Evolutionary conservation across 2,888 invertebrate species (phyloP).

Genomic region (Eristalis arbustorum): DNA sequence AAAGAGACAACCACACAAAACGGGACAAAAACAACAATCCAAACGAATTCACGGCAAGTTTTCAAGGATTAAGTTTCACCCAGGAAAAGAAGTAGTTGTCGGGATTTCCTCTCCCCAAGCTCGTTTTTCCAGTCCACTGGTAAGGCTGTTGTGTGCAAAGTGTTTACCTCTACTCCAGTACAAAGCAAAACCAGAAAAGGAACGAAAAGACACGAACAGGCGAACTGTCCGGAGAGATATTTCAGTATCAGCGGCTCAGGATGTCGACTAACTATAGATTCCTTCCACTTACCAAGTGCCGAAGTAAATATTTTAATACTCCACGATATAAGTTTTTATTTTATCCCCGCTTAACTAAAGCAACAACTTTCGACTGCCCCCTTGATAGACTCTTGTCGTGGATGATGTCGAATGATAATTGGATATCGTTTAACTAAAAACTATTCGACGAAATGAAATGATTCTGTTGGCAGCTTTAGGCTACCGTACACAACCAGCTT

Average conservation of each 20-base stretch:
- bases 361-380: constrained; percentile 9
- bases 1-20: neutral
- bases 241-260: constrained; percentile 23
- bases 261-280: constrained; percentile 17
- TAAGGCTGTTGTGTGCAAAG: constrained; percentile 24
- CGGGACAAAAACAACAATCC: constrained; percentile 27
- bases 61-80: constrained; percentile 58
- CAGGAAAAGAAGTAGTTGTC: constrained; percentile 42
- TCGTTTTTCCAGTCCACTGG: constrained; percentile 33
- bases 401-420: constrained; percentile 22
- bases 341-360: neutral
- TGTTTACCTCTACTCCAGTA: constrained; percentile 24
- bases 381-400: neutral
- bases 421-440: constrained; percentile 18
- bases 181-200: neutral
- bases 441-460: neutral
- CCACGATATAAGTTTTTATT: neutral
- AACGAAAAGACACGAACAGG: neutral
- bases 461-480: neutral
- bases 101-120: constrained; percentile 44
- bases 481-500: neutral
- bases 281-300: constrained; percentile 15
- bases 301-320: constrained; percentile 32
- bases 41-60: constrained; percentile 34
- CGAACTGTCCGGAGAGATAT: constrained; percentile 7